Evolutionary conservation across 2,797 vertebrate genomes (phyloP).

Genomic region (Sebastes oblongus): DNA sequence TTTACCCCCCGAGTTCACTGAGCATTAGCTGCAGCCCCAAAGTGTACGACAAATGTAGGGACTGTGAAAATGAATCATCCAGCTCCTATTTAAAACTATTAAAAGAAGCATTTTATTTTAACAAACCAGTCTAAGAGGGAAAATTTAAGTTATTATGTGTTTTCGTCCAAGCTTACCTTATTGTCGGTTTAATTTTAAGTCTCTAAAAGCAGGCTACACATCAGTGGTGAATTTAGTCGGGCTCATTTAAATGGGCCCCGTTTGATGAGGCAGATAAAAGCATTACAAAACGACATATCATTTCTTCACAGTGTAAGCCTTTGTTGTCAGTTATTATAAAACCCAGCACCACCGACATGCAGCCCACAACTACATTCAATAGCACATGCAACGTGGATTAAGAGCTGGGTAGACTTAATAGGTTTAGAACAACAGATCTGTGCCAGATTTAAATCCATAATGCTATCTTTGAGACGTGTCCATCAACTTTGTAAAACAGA

Average conservation of each 20-base stretch:
- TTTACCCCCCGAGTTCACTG: background rate
- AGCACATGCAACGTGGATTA: slow-evolving; percentile 46
- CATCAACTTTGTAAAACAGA: background rate
- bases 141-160: background rate
- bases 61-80: slow-evolving; percentile 2
- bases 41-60: background rate
- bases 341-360: background rate
- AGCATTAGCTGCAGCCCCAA: background rate
- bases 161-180: background rate
- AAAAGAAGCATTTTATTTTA: background rate
- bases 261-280: background rate
- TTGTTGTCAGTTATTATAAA: slow-evolving; percentile 1
- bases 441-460: slow-evolving; percentile 49
- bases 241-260: background rate
- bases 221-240: background rate
- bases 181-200: background rate
- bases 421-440: slow-evolving; percentile 58
- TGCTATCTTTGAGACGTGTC: slow-evolving; percentile 4
- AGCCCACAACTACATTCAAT: slow-evolving; percentile 18
- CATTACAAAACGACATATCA: background rate
- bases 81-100: background rate
- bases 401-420: slow-evolving; percentile 51
- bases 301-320: background rate
- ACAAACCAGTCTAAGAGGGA: background rate
- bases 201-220: background rate